phyloP scores from a whole-genome alignment of 2,888 invertebrate genomes.

The Orthonychiurus folsomi region DNA sequence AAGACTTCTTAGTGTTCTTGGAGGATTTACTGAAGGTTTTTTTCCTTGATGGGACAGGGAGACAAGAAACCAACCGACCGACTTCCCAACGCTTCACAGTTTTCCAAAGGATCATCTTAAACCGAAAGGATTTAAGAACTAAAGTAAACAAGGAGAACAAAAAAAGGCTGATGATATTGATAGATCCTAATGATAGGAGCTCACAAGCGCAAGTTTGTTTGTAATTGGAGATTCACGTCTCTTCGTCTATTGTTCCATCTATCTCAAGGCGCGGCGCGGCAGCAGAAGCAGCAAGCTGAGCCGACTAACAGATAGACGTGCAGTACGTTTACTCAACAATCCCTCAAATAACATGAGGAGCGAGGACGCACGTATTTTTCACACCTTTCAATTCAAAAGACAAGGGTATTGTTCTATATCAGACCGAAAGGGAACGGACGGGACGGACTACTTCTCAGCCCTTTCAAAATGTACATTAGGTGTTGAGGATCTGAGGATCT shows the following conservation, averaged over 20 bases:
- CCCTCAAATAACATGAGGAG: too few species aligned
- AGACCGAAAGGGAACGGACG: too few species aligned
- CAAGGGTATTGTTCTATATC: too few species aligned
- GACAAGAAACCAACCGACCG: background rate
- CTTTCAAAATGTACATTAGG: too few species aligned
- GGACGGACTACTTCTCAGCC: too few species aligned
- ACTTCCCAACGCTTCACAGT: background rate
- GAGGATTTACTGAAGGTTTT: slow-evolving; percentile 17
- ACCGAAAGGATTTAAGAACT: background rate
- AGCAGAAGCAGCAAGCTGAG: too few species aligned
- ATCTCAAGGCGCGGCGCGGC: too few species aligned
- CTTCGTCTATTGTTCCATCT: slow-evolving; percentile 25
- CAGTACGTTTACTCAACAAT: too few species aligned
- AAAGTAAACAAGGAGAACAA: background rate
- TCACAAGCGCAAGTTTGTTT: slow-evolving; percentile 31
- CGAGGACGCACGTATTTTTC: too few species aligned
- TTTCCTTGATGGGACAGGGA: background rate
- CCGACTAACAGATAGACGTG: too few species aligned
- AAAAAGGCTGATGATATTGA: slow-evolving; percentile 18
- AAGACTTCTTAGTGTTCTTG: background rate
- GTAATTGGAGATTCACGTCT: slow-evolving; percentile 36
- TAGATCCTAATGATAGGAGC: slow-evolving; percentile 25
- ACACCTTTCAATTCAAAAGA: slow-evolving; percentile 8
- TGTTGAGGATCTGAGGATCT: too few species aligned
- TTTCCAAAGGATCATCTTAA: background rate